Evolutionary conservation across 2,113 vertebrate genomes (phyloP).

Genomic region (Rhabdomys dilectus): DNA sequence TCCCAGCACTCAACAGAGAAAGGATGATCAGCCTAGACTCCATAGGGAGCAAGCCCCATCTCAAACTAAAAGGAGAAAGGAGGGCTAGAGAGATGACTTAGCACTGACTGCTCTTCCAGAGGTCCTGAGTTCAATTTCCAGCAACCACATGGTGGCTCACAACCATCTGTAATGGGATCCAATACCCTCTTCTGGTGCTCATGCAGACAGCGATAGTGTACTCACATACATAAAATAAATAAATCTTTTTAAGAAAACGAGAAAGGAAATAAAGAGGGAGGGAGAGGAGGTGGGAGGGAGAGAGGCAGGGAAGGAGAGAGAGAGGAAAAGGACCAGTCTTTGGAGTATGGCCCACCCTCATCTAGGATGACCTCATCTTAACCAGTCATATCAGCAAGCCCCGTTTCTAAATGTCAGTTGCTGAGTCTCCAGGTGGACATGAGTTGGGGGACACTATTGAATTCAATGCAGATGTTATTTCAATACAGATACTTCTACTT

Average conservation of each 20-base stretch:
- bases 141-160: too few relatives aligned
- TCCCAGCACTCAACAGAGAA: background rate
- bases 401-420: background rate
- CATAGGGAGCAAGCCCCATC: background rate
- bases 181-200: too few relatives aligned
- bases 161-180: too few relatives aligned
- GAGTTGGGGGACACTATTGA: background rate
- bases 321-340: background rate
- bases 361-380: background rate
- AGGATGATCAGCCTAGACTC: background rate
- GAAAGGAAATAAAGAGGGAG: too few relatives aligned
- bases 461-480: background rate
- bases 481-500: background rate
- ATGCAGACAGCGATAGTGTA: too few relatives aligned
- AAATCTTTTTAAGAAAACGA: too few relatives aligned
- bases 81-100: too few relatives aligned
- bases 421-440: background rate
- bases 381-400: background rate
- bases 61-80: background rate
- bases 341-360: background rate
- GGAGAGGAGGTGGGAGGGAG: background rate
- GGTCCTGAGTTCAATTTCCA: too few relatives aligned
- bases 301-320: too few relatives aligned
- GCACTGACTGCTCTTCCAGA: too few relatives aligned
- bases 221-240: too few relatives aligned